phyloP scores from a whole-genome alignment of 1,140 invertebrate genomes.

The Lethrus apterus region DNA sequence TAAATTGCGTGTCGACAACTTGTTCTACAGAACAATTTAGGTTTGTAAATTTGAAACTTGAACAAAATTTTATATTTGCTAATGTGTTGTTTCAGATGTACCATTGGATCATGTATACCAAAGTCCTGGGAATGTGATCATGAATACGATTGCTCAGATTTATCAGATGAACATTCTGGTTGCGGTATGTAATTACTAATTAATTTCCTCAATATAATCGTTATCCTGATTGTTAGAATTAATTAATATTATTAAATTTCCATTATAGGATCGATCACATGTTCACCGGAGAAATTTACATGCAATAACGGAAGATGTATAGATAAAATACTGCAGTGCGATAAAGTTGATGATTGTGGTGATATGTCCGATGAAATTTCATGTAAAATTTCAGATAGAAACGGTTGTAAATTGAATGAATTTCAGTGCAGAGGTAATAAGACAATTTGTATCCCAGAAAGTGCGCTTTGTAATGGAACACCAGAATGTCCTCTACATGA shows the following conservation, averaged over 20 bases:
- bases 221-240: no score
- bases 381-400: background rate
- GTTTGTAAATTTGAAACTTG: constrained; percentile 18
- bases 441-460: constrained; percentile 44
- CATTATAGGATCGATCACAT: background rate
- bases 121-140: constrained; percentile 67
- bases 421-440: constrained; percentile 53
- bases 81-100: constrained; percentile 43
- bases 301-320: constrained; percentile 63
- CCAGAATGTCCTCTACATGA: constrained; percentile 62
- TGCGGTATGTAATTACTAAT: constrained; percentile 44
- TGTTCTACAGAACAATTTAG: constrained; percentile 40
- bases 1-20: constrained; percentile 25
- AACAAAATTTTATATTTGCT: background rate
- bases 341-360: constrained; percentile 58
- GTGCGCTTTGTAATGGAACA: constrained; percentile 41
- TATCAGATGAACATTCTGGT: constrained; percentile 58
- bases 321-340: constrained; percentile 62
- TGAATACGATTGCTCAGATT: constrained; percentile 59
- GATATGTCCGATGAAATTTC: constrained; percentile 56
- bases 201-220: constrained; percentile 3
- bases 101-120: constrained; percentile 60
- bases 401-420: constrained; percentile 21
- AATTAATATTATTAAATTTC: background rate
- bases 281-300: constrained; percentile 32